Evolutionary conservation across 2,113 vertebrate species (phyloP).

Genomic region (Lagopus leucura): DNA sequence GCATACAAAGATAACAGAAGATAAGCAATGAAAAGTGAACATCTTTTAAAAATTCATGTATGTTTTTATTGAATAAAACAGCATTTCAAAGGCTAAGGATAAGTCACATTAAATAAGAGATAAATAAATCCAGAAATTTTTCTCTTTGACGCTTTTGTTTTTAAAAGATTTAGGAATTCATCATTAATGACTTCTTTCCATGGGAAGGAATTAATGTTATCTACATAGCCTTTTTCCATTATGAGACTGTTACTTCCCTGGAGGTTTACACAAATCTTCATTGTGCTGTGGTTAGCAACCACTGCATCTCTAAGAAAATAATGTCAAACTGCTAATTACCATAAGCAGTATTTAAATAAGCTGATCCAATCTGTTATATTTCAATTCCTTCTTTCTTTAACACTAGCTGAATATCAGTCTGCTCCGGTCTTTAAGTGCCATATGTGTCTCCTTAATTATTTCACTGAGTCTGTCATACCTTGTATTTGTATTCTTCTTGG

Average conservation of each 20-base stretch:
- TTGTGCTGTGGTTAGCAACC: neutral
- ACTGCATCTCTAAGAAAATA: constrained; percentile 2
- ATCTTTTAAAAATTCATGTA: neutral
- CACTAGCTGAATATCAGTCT: neutral
- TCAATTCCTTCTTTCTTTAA: neutral
- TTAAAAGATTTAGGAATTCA: neutral
- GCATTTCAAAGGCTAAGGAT: neutral
- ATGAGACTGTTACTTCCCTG: constrained; percentile 1
- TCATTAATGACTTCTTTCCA: neutral
- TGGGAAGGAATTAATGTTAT: constrained; percentile 4
- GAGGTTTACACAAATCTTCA: neutral
- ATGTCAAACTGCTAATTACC: constrained; percentile 13
- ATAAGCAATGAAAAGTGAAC: neutral
- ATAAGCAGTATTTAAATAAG: neutral
- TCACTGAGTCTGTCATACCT: neutral
- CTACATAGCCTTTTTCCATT: neutral
- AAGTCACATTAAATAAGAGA: neutral
- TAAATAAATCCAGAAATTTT: neutral
- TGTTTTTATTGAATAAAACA: neutral
- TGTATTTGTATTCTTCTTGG: neutral
- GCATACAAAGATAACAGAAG: neutral
- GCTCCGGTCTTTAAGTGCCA: neutral
- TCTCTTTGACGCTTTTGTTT: constrained; percentile 1
- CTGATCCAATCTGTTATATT: constrained; percentile 1
- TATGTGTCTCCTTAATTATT: neutral